phyloP scores from a whole-genome alignment of 1,140 invertebrate genomes.

The Drosophila novamexicana region DNA sequence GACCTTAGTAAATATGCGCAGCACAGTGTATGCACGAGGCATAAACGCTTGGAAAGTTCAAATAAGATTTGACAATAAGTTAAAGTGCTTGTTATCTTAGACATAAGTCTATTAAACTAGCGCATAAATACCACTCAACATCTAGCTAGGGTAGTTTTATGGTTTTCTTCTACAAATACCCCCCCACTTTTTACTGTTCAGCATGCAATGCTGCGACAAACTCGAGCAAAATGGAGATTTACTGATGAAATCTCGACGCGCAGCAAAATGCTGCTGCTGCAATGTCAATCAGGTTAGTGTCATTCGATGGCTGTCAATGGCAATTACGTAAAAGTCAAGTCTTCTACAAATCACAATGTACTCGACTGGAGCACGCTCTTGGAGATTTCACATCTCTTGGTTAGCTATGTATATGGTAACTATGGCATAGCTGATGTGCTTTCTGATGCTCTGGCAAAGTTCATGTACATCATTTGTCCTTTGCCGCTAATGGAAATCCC shows the following conservation, averaged over 20 bases:
- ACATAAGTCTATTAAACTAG: too few species aligned
- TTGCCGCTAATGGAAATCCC: constrained; percentile 58
- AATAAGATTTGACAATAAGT: too few species aligned
- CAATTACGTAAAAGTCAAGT: constrained; percentile 68
- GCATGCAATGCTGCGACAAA: background rate
- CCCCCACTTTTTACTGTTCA: too few species aligned
- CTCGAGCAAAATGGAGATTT: background rate
- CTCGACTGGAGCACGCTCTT: background rate
- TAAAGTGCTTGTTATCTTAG: too few species aligned
- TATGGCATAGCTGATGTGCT: constrained; percentile 48
- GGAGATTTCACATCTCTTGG: background rate
- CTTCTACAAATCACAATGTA: constrained; percentile 60
- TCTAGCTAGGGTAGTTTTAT: too few species aligned
- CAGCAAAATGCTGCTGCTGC: background rate
- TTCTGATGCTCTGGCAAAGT: constrained; percentile 46
- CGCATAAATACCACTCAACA: too few species aligned
- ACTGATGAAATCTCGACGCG: background rate
- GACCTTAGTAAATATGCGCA: too few species aligned
- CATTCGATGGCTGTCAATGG: constrained; percentile 53
- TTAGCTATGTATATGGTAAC: background rate
- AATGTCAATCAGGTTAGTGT: constrained; percentile 26
- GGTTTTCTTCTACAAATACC: too few species aligned
- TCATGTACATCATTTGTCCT: constrained; percentile 76
- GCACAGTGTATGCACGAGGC: too few species aligned
- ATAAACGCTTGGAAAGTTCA: too few species aligned